Conservation (phyloP, 2,113 vertebrate genomes). For the Poeciliopsis prolifica region DNA sequence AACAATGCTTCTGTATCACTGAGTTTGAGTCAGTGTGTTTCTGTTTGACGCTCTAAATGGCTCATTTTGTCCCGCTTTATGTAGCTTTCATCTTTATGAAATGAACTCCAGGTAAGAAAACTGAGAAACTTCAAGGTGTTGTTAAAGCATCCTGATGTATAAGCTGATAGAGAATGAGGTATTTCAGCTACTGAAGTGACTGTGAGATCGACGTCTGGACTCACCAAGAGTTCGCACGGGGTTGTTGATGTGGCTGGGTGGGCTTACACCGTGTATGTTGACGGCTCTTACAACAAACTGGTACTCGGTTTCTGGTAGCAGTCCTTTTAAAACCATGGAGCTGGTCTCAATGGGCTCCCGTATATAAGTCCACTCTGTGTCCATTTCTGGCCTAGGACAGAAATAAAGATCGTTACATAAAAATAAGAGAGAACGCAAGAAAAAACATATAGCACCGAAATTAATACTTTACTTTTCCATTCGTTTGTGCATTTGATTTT, state of each 20-base stretch:
- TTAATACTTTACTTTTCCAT: too few species aligned
- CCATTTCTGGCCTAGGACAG: slow-evolving; percentile 86
- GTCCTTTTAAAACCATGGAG: slow-evolving; percentile 92
- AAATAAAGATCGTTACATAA: neutral
- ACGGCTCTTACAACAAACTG: slow-evolving; percentile 89
- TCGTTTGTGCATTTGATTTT: too few species aligned
- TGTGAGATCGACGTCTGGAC: slow-evolving; percentile 51
- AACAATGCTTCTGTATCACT: slow-evolving; percentile 45
- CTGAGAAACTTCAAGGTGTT: neutral
- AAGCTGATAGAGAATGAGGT: neutral
- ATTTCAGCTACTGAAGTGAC: neutral
- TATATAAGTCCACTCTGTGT: slow-evolving; percentile 89
- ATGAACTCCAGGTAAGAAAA: too few species aligned
- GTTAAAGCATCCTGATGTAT: neutral
- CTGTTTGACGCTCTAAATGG: neutral
- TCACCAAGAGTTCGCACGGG: slow-evolving; percentile 85
- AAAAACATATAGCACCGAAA: neutral
- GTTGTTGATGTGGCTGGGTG: slow-evolving; percentile 82
- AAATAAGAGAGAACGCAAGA: neutral
- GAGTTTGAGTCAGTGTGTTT: slow-evolving; percentile 30
- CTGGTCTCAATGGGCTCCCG: slow-evolving; percentile 88
- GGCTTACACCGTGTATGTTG: slow-evolving; percentile 85
- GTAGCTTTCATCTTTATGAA: slow-evolving; percentile 13
- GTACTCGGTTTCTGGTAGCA: slow-evolving; percentile 88
- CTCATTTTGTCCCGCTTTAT: slow-evolving; percentile 20